These are phyloP conservation scores for Drosophila paranaensis DNA, from an alignment of 2,888 invertebrate genomes.

Conservation along the genomic window DNA sequence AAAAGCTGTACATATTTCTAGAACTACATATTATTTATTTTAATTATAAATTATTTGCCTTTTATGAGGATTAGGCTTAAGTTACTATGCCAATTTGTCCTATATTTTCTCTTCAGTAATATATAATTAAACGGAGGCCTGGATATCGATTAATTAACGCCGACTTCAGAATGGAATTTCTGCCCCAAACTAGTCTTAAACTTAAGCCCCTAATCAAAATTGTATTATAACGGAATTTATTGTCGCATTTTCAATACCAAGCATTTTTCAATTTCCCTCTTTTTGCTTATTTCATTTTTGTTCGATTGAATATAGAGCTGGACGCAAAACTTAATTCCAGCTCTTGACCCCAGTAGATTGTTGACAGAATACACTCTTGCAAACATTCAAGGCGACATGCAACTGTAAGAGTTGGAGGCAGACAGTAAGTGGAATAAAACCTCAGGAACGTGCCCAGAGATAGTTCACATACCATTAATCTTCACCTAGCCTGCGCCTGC, in stretches of 20 bases:
- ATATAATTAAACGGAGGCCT: too few relatives aligned
- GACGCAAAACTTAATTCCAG: background rate
- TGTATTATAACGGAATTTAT: background rate
- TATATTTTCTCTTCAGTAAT: too few relatives aligned
- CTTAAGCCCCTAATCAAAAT: background rate
- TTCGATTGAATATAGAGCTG: constrained; percentile 1
- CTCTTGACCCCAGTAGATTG: constrained; percentile 7
- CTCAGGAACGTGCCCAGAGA: constrained; percentile 23
- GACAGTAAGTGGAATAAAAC: constrained; percentile 23
- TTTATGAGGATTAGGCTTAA: too few relatives aligned
- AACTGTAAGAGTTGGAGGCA: constrained; percentile 23
- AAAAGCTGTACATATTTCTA: background rate
- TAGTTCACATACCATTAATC: constrained; percentile 50
- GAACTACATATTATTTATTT: background rate
- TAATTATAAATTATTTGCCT: background rate
- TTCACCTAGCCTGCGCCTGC: constrained; percentile 14
- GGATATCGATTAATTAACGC: too few relatives aligned
- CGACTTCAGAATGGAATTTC: background rate
- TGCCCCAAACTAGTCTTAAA: background rate
- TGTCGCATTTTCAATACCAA: background rate
- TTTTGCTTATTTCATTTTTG: background rate
- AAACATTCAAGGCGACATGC: background rate
- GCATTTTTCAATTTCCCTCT: background rate
- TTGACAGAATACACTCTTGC: background rate
- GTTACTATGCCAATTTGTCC: too few relatives aligned